Evolutionary conservation across 2,888 invertebrate genomes (phyloP), one percentile per base, ranked within the genome.

Genomic region (Neuroscelio doddi): DNA sequence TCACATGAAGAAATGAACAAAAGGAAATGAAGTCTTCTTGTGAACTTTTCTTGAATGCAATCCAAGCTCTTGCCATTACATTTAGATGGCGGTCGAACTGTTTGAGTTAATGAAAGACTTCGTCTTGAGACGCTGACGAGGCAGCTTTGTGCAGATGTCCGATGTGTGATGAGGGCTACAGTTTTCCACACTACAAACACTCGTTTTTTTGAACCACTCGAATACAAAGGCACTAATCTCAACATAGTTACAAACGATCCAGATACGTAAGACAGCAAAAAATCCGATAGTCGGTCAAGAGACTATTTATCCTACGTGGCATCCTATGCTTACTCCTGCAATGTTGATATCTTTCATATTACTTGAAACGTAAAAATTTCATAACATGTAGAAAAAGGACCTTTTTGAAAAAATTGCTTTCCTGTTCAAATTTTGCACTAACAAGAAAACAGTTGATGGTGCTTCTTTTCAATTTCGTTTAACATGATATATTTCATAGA

Each of bases 21-120:
- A 67, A 67, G 63, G 64, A 62, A 64, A 64, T 68, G 61, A 64
- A 64, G 57, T 62, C 57, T 38, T 41, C 50, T 64, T 55, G 57
- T 51, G 64, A 57, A 70, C 66, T 64, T 68, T 72, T 72, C 71
- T 72, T 72, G 74, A 78, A 75, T 73, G 72, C 72, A 77, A 77
- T 75, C 72, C 73, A 56, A 68, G 64, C 56, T 70, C 59, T 65
- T 62, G 62, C 70, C 62, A 74, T 73, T 74, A 73, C 74, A 71
- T 76, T 74, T 72, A 68, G 71, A 64, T 63, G 42, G 63, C 50
- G 66, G 63, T 50, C 51, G 55, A 64, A 69, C 64, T 57, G 69
- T 73, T 71, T 62, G 70, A 71, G 75, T 75, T 78, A 79, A 79
- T 79, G 78, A 79, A 79, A 77, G 75, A 68, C 64, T 53, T 16